Evolutionary conservation across 2,113 vertebrate species (phyloP), one percentile per base, ranked within the genome.

Genomic region (Macquaria ambigua): DNA sequence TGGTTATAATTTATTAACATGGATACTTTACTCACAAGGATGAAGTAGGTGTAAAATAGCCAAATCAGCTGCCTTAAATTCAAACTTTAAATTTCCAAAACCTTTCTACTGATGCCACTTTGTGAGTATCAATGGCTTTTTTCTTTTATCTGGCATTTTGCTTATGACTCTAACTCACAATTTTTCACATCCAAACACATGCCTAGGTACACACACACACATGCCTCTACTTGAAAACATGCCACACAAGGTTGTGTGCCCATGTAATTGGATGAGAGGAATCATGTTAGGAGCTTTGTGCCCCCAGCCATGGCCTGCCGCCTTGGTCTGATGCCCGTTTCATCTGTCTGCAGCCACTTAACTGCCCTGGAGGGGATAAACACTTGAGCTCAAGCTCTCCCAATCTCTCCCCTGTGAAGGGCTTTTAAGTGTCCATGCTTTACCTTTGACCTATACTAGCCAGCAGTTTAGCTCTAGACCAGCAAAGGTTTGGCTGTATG

Each of bases 241-340:
- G 46, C 64, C 61, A 74, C 58, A 31, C 66, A 8, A 74, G 58
- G 77, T 87, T 89, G 25, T 79, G 72, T 79, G 77, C 63, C 83
- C 82, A 52, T 87, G 70, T 92, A 93, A 92, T 87, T 92, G 87
- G 88, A 87, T 93, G 61, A 93, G 85, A 56, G 82, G 70, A 91
- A 89, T 94, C 84, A 58, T 66, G 77, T 89, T 80, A 66, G 73
- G 70, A 88, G 92, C 85, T 88, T 91, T 89, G 87, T 73, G 79
- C 81, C 79, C 58, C 74, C 67, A 43, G 80, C 70, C 77, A 23
- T 75, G 78, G 81, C 82, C 77, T 76, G 39, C 52, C 3, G 34
- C 62, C 56, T 83, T n/a, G 74, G 81, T 92, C 76, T 72, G 73
- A 71, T 84, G 78, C 74, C 77, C 73, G 4, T 71, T 85, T 58